Evolutionary conservation across 1,140 invertebrate genomes (phyloP).

Genomic region (Lasaia peninsularis): DNA sequence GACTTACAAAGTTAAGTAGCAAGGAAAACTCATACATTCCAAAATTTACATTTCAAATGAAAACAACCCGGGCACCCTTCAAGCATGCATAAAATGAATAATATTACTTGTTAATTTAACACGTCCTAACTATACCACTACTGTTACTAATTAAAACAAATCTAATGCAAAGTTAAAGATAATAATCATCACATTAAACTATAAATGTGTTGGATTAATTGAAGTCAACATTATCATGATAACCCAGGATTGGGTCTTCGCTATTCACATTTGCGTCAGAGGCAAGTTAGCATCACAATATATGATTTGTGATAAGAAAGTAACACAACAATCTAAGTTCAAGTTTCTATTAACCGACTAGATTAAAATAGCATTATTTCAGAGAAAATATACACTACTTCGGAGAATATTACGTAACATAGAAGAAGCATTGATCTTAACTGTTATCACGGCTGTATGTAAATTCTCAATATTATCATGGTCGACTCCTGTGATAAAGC

Average conservation of each 20-base stretch:
- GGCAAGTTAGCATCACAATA: slow-evolving; percentile 26
- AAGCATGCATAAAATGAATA: slow-evolving; percentile 10
- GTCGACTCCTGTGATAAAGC: too few species aligned
- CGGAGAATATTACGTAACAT: background rate
- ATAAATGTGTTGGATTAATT: slow-evolving; percentile 41
- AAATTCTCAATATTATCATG: too few species aligned
- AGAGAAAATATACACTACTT: slow-evolving; percentile 26
- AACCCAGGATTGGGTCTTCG: slow-evolving; percentile 40
- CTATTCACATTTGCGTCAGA: slow-evolving; percentile 53
- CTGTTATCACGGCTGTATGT: background rate
- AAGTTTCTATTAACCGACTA: slow-evolving; percentile 52
- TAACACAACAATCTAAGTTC: slow-evolving; percentile 39
- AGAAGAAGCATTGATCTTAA: background rate
- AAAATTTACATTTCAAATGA: slow-evolving; percentile 4
- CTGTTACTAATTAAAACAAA: slow-evolving; percentile 25
- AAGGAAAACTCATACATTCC: background rate
- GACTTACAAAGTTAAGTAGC: background rate
- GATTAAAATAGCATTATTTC: slow-evolving; percentile 30
- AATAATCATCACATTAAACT: background rate
- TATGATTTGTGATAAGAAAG: slow-evolving; percentile 31
- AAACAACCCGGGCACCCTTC: background rate
- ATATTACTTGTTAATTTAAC: background rate
- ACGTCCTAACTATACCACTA: slow-evolving; percentile 20
- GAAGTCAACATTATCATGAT: slow-evolving; percentile 46
- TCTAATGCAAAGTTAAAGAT: background rate